A percentile compares a stretch with the other conserved stretches of the same genome.
phyloP scores from a whole-genome alignment of 2,888 invertebrate genomes.

The Eupithecia centaureata region DNA sequence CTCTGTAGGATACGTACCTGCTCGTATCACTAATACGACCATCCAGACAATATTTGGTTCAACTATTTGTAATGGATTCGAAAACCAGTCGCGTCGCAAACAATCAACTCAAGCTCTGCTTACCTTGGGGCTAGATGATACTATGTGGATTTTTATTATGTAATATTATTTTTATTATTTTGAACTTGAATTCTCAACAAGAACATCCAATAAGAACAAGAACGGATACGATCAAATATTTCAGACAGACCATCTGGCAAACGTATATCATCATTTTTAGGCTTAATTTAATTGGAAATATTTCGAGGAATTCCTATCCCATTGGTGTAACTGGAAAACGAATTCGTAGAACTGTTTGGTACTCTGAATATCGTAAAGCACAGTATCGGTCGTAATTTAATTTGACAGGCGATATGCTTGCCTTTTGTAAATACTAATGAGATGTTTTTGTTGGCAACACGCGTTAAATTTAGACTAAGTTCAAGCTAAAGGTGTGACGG shows the following conservation, averaged over 20 bases:
- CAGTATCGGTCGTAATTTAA: constrained; percentile 18
- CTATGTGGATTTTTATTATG: no score
- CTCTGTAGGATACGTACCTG: no score
- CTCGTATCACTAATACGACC: no score
- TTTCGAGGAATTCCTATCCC: constrained; percentile 29
- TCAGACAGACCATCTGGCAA: constrained; percentile 9
- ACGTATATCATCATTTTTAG: constrained; percentile 5
- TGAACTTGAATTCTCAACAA: no score
- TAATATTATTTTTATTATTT: no score
- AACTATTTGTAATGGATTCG: not conserved
- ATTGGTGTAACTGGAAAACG: constrained; percentile 13
- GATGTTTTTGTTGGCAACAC: constrained; percentile 19
- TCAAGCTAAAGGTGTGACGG: not conserved
- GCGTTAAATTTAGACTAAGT: not conserved
- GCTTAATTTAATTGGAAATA: constrained; percentile 28
- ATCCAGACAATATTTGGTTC: no score
- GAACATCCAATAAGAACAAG: not conserved
- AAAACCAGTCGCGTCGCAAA: no score
- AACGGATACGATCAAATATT: not conserved
- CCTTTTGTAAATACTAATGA: constrained; percentile 20
- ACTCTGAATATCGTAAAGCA: constrained; percentile 15
- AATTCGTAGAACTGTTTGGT: constrained; percentile 17
- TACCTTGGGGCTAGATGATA: no score
- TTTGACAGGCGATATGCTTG: constrained; percentile 25
- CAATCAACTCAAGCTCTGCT: no score